Conservation (phyloP, 2,113 vertebrate genomes). For the Campylomormyrus numenius region DNA sequence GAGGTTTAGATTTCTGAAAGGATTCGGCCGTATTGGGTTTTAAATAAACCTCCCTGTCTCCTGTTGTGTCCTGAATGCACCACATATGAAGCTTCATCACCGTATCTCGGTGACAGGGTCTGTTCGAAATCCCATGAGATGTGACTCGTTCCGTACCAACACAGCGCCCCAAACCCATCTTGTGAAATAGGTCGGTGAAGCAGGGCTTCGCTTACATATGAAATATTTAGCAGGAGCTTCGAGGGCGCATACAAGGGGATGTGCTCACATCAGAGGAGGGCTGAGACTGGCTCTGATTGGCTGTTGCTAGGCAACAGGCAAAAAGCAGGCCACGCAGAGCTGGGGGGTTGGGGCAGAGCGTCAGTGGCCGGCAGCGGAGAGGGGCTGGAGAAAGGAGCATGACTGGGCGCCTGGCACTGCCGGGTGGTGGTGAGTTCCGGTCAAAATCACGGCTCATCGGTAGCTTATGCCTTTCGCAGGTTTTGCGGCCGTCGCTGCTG, state of each 20-base stretch:
- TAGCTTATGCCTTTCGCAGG: not conserved
- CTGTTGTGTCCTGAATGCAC: not conserved
- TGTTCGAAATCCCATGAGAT: not conserved
- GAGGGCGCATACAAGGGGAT: not conserved
- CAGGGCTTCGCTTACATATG: conserved; percentile 22
- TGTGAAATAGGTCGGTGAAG: not conserved
- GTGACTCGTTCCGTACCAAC: not conserved
- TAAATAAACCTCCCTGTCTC: not conserved
- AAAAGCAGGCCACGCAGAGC: conserved; percentile 19
- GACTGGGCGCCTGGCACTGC: conserved; percentile 36
- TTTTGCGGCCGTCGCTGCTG: not conserved
- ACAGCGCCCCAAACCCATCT: not conserved
- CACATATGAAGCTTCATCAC: not conserved
- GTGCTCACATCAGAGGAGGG: not conserved
- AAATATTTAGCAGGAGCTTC: conserved; percentile 37
- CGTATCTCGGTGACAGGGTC: not conserved
- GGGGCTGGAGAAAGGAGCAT: conserved; percentile 26
- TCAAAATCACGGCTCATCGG: not conserved
- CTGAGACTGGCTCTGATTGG: conserved; percentile 24
- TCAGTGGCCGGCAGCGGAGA: not conserved
- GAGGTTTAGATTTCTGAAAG: not conserved
- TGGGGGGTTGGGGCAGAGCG: not conserved
- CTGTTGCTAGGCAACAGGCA: conserved; percentile 57
- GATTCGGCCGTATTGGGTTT: not conserved
- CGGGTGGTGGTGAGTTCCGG: conserved; percentile 48